A percentile compares a stretch with the other conserved stretches of the same genome.
phyloP scores from a whole-genome alignment of 2,888 invertebrate species.

The Mamestra brassicae region DNA sequence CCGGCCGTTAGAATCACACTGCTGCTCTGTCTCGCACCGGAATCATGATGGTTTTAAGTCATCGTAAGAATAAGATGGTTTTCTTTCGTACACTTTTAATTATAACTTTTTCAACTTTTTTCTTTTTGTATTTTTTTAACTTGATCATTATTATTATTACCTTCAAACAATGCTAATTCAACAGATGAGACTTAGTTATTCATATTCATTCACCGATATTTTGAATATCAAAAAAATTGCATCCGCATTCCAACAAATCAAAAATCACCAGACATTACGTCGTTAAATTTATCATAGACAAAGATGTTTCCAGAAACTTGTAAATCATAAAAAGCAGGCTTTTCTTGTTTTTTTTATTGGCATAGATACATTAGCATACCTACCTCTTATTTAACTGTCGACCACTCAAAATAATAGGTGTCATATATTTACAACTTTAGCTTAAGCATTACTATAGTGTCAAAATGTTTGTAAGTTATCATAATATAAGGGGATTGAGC shows the following conservation, averaged over 20 bases:
- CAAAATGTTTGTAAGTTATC: neutral
- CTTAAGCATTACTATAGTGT: neutral
- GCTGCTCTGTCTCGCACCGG: too few relatives aligned
- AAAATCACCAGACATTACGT: neutral
- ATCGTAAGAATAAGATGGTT: too few relatives aligned
- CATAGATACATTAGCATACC: neutral
- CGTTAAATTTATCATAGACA: constrained; percentile 1
- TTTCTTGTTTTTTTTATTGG: neutral
- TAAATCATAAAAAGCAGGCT: neutral
- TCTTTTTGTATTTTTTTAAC: too few relatives aligned
- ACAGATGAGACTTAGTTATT: neutral
- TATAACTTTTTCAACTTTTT: too few relatives aligned
- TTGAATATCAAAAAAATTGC: constrained; percentile 2
- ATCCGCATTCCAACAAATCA: constrained; percentile 22
- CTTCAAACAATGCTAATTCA: too few relatives aligned
- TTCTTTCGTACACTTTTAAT: too few relatives aligned
- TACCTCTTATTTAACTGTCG: neutral
- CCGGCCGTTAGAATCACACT: too few relatives aligned
- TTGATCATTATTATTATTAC: too few relatives aligned
- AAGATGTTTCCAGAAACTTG: neutral
- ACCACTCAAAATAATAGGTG: neutral
- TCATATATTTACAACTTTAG: neutral
- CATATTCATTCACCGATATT: neutral
- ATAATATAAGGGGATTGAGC: too few relatives aligned
- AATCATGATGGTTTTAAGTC: too few relatives aligned